These are phyloP conservation scores for Aporrectodea caliginosa DNA, from an alignment of 1,140 invertebrate species.

Conservation along the genomic window DNA sequence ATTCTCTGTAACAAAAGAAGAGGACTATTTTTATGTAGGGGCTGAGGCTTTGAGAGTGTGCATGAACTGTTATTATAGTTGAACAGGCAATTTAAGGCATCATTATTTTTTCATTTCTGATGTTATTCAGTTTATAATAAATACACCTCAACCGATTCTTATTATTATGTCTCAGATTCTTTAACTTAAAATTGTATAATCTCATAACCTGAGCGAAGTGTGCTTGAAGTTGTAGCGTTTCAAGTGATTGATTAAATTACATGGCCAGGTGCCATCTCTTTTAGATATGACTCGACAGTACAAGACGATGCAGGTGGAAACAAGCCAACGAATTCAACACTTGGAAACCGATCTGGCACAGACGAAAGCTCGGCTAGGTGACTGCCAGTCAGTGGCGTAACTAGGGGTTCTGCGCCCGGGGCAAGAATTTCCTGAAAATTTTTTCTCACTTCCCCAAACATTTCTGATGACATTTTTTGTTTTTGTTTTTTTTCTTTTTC, in stretches of 20 bases:
- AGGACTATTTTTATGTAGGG: no score
- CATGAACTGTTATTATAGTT: no score
- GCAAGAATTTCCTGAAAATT: no score
- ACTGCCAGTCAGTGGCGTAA: slow-evolving; percentile 38
- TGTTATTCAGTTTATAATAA: background rate
- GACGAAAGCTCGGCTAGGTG: slow-evolving; percentile 40
- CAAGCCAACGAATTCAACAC: slow-evolving; percentile 44
- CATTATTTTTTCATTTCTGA: background rate
- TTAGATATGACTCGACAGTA: slow-evolving; percentile 51
- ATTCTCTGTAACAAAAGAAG: no score
- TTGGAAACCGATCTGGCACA: slow-evolving; percentile 44
- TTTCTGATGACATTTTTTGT: background rate
- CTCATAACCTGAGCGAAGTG: background rate
- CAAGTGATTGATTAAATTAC: background rate
- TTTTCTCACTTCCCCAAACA: background rate
- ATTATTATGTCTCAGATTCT: background rate
- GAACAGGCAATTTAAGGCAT: no score
- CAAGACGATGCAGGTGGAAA: slow-evolving; percentile 52
- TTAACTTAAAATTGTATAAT: background rate
- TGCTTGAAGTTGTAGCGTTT: background rate
- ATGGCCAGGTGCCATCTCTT: background rate
- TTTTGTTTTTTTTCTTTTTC: background rate
- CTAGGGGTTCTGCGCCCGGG: background rate
- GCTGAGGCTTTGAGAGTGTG: no score
- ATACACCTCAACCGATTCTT: background rate